Percentiles rank a stretch among this genome's conserved stretches.
These are phyloP conservation scores for Campylomormyrus numenius DNA, from an alignment of 2,113 vertebrate genomes.

Conservation along the genomic window DNA sequence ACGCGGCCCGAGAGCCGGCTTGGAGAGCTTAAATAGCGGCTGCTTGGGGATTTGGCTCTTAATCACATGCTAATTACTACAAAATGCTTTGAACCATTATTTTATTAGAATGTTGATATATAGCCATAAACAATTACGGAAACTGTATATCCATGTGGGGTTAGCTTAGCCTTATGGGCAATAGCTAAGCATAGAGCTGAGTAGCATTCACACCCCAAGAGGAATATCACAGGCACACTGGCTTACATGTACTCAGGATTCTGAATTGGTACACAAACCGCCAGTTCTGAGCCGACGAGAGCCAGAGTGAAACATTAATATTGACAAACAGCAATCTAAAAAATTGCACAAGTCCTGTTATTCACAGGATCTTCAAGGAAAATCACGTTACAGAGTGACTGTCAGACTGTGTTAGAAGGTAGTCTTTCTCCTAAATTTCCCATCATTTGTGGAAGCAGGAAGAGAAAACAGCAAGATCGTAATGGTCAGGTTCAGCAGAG, in stretches of 20 bases:
- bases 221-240: background rate
- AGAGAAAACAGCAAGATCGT: background rate
- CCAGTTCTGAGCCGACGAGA: background rate
- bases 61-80: background rate
- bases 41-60: background rate
- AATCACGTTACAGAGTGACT: background rate
- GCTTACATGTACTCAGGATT: background rate
- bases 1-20: background rate
- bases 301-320: background rate
- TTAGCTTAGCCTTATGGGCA: background rate
- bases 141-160: background rate
- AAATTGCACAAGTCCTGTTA: background rate
- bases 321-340: background rate
- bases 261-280: background rate
- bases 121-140: background rate
- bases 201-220: background rate
- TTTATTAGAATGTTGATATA: background rate
- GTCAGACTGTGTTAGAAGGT: background rate
- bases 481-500: background rate
- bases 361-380: background rate
- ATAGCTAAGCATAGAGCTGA: background rate
- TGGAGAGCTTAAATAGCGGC: background rate
- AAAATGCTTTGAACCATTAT: background rate
- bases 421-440: background rate
- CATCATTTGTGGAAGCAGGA: background rate